These are phyloP conservation scores for Hymenochirus boettgeri DNA, from an alignment of 2,113 vertebrate genomes.

Conservation along the genomic window DNA sequence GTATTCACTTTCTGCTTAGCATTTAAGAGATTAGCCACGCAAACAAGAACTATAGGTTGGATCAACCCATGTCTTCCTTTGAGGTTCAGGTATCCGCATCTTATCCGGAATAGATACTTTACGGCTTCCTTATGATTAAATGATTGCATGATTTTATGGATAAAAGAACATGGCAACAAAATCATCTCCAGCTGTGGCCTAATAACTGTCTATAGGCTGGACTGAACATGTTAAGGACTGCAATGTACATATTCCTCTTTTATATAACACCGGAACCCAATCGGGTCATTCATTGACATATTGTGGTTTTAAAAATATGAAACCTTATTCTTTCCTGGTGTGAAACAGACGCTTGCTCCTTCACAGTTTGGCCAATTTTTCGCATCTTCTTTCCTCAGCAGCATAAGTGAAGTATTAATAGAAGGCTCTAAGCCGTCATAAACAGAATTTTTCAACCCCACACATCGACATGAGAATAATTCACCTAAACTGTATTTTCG, in stretches of 20 bases:
- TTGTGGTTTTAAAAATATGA: not conserved
- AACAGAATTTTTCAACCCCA: not conserved
- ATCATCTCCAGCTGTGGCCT: too few relatives aligned
- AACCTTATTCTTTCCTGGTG: not conserved
- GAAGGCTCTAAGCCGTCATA: not conserved
- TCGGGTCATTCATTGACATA: not conserved
- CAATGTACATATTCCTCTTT: constrained; percentile 1
- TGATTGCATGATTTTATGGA: too few relatives aligned
- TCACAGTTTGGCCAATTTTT: not conserved
- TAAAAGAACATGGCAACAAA: too few relatives aligned
- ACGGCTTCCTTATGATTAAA: too few relatives aligned
- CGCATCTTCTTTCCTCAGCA: not conserved
- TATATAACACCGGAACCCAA: constrained; percentile 2
- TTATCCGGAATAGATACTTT: too few relatives aligned
- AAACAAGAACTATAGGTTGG: too few relatives aligned
- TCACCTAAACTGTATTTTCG: not conserved
- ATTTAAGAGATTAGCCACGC: too few relatives aligned
- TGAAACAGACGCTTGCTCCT: not conserved
- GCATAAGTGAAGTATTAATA: not conserved
- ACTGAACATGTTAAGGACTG: constrained; percentile 6
- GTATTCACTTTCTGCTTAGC: too few relatives aligned
- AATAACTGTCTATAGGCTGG: too few relatives aligned
- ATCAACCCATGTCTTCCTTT: too few relatives aligned
- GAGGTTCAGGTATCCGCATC: too few relatives aligned
- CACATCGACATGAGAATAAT: not conserved